These are phyloP conservation scores for Abrostola tripartita DNA, from an alignment of 2,888 invertebrate genomes.

Conservation along the genomic window DNA sequence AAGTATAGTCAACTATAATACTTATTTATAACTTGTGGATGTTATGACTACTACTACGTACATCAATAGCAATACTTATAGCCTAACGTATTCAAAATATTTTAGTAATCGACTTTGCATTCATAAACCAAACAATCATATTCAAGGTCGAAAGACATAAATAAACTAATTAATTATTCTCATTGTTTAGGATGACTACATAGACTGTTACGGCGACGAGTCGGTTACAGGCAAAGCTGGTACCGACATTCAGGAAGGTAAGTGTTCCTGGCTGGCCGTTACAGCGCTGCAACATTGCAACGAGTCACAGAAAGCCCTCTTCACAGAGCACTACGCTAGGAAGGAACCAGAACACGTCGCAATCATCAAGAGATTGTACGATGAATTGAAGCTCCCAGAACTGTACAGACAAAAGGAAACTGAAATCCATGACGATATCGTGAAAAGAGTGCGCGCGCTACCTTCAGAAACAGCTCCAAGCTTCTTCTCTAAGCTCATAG, in stretches of 20 bases:
- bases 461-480: slow-evolving; percentile 90
- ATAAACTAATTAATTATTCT: background rate
- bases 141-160: too few species aligned
- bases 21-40: too few species aligned
- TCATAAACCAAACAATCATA: too few species aligned
- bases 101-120: too few species aligned
- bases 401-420: slow-evolving; percentile 92
- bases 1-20: too few species aligned
- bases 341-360: slow-evolving; percentile 90
- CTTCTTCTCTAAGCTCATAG: slow-evolving; percentile 92
- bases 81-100: too few species aligned
- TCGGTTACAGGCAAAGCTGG: slow-evolving; percentile 64
- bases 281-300: slow-evolving; percentile 90
- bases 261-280: slow-evolving; percentile 97
- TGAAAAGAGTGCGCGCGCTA: slow-evolving; percentile 91
- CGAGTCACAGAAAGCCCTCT: slow-evolving; percentile 90
- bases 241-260: slow-evolving; percentile 90
- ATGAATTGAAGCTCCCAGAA: slow-evolving; percentile 90
- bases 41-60: too few species aligned
- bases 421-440: slow-evolving; percentile 91
- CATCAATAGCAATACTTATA: too few species aligned
- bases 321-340: slow-evolving; percentile 92
- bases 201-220: slow-evolving; percentile 95
- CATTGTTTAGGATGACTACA: slow-evolving; percentile 91
- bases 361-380: slow-evolving; percentile 73